Evolutionary conservation across 2,113 vertebrate genomes (phyloP), one percentile per base, ranked within the genome.

Genomic region (Calidris pygmaea): DNA sequence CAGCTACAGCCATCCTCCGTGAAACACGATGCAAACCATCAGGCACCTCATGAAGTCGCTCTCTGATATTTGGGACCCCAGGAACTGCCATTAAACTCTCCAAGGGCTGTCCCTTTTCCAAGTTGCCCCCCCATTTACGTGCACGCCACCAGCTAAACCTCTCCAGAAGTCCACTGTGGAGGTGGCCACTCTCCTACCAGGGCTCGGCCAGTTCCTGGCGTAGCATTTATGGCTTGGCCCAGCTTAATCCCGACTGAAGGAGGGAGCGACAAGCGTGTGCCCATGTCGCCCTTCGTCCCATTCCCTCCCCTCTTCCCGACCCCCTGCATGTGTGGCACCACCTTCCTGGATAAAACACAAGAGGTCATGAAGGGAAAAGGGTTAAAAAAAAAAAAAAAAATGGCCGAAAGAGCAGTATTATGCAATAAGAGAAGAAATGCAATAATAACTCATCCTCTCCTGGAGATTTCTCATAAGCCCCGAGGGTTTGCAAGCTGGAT

Each of bases 341-440:
- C 21, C 72, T 68, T 48, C 32, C 41, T 24, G 30, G 47, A 65
- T 41, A 84, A 93, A 90, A 89, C 24, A n/a, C 66, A 72, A 67
- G 87, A 76, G 90, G 96, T 97, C 94, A 96, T 27, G 18, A 70
- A 47, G 7, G 2, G 4, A 55, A 30, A 55, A 53, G 4, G 1
- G 18, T 8, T 5, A 12, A 37, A 48, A 18, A 6, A 30, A 6
- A 30, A 14, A 37, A 70, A 58, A n/a, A 67, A 94, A 67, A 97
- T 45, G 83, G 85, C 92, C 24, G 74, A 87, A 71, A 87, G 90
- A 91, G 45, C 35, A 34, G 74, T n/a, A 85, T 97, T 95, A 97
- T 95, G 95, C 90, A 95, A 96, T 82, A 85, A 84, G 45, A 91
- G 78, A 79, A 91, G 65, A 94, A 89, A 96, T 75, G 66, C 75